A percentile compares a stretch with the other conserved stretches of the same genome.
phyloP scores from a whole-genome alignment of 2,888 invertebrate genomes.

The Cosmia pyralina region DNA sequence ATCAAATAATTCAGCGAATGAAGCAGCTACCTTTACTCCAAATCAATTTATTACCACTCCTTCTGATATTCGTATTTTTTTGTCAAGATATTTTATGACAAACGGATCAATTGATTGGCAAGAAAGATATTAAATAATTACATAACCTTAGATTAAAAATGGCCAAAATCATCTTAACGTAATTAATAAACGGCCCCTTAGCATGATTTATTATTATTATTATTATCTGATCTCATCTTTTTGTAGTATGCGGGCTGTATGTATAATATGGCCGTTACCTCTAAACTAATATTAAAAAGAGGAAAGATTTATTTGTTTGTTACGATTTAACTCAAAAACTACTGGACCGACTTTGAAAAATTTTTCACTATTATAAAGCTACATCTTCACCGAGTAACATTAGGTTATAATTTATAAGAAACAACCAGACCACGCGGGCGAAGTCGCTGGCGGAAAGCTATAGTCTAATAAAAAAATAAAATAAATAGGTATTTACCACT shows the following conservation, averaged over 20 bases:
- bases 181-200: constrained; percentile 5
- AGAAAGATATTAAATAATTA: constrained; percentile 46
- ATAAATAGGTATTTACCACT: constrained; percentile 38
- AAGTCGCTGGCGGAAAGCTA: no score
- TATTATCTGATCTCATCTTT: background rate
- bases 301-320: no score
- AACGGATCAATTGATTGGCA: constrained; percentile 50
- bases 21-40: constrained; percentile 33
- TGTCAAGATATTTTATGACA: constrained; percentile 50
- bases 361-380: no score
- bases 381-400: no score
- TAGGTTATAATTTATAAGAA: no score
- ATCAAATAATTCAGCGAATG: background rate
- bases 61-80: constrained; percentile 51
- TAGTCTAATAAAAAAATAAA: background rate
- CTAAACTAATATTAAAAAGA: background rate
- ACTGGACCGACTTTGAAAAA: no score
- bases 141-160: constrained; percentile 25
- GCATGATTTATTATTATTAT: background rate
- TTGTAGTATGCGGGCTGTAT: background rate
- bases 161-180: background rate
- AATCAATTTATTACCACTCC: constrained; percentile 47
- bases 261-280: background rate
- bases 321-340: no score
- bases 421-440: no score